A percentile compares a stretch with the other conserved stretches of the same genome.
These are phyloP conservation scores for Ceriagrion tenellum DNA, from an alignment of 2,888 invertebrate species.

Conservation along the genomic window DNA sequence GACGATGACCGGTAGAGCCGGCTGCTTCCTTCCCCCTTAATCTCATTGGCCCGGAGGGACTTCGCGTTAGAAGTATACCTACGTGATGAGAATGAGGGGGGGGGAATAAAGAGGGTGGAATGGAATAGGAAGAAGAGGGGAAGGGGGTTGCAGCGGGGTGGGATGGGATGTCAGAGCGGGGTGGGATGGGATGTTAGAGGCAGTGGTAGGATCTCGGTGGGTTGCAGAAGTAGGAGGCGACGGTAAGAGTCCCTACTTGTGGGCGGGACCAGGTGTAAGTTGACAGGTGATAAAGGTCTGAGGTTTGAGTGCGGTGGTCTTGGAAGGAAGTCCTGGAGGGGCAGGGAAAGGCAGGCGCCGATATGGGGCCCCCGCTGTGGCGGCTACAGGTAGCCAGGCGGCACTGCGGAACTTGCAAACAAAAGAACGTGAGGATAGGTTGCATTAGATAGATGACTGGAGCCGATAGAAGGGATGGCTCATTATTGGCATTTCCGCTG, in stretches of 20 bases:
- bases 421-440: slow-evolving; percentile 17
- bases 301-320: slow-evolving; percentile 32
- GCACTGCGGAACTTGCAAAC: background rate
- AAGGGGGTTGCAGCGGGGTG: background rate
- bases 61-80: no score
- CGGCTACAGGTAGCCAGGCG: slow-evolving; percentile 28
- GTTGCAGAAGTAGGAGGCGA: background rate
- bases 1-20: no score
- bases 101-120: no score
- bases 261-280: slow-evolving; percentile 57
- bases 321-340: background rate
- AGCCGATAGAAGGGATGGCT: background rate
- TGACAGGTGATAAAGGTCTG: slow-evolving; percentile 67
- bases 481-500: background rate
- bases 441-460: background rate
- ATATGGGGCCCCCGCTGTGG: background rate
- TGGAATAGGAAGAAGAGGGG: background rate
- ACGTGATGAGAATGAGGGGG: no score
- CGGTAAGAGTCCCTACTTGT: background rate
- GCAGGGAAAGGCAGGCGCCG: background rate
- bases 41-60: no score
- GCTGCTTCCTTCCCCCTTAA: no score
- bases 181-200: background rate
- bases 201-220: background rate
- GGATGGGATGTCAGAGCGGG: background rate